phyloP scores from a whole-genome alignment of 64 coral and sea anemone species.

The Montipora sp. region DNA sequence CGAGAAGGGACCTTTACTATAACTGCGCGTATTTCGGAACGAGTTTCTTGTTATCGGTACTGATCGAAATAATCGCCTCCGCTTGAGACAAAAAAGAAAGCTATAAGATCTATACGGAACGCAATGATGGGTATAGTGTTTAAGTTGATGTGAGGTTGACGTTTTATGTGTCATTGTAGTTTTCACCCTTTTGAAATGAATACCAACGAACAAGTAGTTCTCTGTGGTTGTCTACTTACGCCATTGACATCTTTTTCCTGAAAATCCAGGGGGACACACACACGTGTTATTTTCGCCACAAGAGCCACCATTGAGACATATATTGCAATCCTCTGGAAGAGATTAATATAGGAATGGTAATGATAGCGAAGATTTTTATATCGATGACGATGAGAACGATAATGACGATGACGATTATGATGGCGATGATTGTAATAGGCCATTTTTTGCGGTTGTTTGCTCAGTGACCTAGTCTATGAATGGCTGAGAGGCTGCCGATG shows the following conservation, averaged over 20 bases:
- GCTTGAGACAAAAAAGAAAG: background rate
- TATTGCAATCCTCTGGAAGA: conserved; percentile 60
- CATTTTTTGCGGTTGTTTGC: no score
- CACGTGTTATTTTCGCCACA: conserved; percentile 70
- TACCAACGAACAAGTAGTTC: background rate
- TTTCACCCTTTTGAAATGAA: no score
- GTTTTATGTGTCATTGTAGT: no score
- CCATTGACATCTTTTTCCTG: conserved; percentile 83
- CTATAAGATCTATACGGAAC: background rate
- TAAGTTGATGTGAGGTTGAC: no score
- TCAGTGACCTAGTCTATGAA: no score
- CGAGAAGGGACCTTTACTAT: no score
- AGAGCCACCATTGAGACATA: conserved; percentile 81
- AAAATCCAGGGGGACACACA: conserved; percentile 77
- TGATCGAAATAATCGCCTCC: no score
- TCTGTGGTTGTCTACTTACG: conserved; percentile 65
- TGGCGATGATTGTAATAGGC: no score
- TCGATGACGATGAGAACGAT: background rate
- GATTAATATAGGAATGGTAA: background rate
- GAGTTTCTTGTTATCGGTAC: no score
- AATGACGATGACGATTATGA: background rate
- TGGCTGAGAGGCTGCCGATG: no score
- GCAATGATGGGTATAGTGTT: no score
- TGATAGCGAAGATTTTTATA: background rate
- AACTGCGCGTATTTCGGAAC: no score